Evolutionary conservation across 2,888 invertebrate species (phyloP), one percentile per base, ranked within the genome.

Genomic region (Noctuana brunneofusca): DNA sequence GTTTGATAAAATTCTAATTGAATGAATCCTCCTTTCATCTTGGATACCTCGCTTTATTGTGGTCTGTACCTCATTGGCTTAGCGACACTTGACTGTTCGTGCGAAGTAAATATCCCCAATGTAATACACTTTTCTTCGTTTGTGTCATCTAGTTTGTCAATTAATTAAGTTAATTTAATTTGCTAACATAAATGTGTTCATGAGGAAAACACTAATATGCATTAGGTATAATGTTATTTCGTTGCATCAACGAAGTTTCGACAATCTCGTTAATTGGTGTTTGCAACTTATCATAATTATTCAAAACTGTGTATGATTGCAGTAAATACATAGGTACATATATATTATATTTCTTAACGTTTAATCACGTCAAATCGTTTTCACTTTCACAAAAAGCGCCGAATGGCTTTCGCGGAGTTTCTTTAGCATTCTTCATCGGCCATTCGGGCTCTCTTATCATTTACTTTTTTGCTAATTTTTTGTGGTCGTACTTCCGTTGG

Each of bases 351-450:
- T 55, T 24, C 48, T 55, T 49, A 48, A 30, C 49, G 49, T 55
- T 49, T 35, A 55, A 55, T 55, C 38, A 62, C 38, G 49, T 49
- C 55, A 41, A 56, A 62, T 18, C 49, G 62, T 55, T 62, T 62
- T 62, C 62, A 55, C 62, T 62, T 62, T 62, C 55, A 62, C 55
- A 49, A 55, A 43, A 35, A 55, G 24, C 41, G 49, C 55, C 62
- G 38, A 49, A 62, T 55, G 62, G 62, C 55, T 46, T 62, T 62
- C 46, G 53, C 48, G 62, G 49, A 30, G 50, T 50, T 63, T 56
- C 50, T 63, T 63, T 41, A 43, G 43, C 41, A 63, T 63, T 63
- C 55, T 62, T 48, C 16, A 50, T 56, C 56, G 48, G 16, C 30
- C 32, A 49, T 54, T 18, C 27, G n/a, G 38, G 16, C 24, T 56